Percentiles rank a stretch among this genome's conserved stretches.
Conservation (phyloP, 2,113 vertebrate genomes). For the Mixornis gularis region DNA sequence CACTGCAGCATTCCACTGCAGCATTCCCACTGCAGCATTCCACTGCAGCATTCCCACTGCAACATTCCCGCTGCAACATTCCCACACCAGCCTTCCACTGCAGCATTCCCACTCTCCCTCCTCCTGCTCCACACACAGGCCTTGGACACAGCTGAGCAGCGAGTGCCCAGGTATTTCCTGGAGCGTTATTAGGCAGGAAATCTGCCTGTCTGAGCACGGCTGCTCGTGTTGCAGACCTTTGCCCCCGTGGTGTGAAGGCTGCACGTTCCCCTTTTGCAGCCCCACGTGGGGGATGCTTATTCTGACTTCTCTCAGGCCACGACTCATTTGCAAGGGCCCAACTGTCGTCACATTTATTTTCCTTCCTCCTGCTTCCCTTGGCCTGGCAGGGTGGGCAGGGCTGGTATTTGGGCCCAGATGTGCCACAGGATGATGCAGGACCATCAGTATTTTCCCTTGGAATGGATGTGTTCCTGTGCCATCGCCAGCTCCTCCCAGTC, state of each 20-base stretch:
- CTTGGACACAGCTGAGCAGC: not conserved
- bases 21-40: too few species aligned
- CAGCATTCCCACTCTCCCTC: not conserved
- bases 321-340: not conserved
- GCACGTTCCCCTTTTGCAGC: not conserved
- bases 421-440: not conserved
- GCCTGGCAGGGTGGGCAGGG: not conserved
- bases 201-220: not conserved
- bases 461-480: not conserved
- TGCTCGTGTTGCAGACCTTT: constrained; percentile 32
- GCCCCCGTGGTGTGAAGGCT: not conserved
- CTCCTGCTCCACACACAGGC: not conserved
- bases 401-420: not conserved
- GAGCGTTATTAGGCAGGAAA: not conserved
- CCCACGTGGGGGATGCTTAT: not conserved
- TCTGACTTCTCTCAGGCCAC: constrained; percentile 10
- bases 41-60: too few species aligned
- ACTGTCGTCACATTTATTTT: constrained; percentile 51
- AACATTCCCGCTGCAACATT: too few species aligned
- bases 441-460: not conserved
- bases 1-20: too few species aligned
- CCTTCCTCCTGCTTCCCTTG: constrained; percentile 10
- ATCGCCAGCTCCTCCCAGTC: not conserved
- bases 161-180: not conserved
- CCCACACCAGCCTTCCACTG: too few species aligned